Base-by-base conservation (phyloP, 2,113 vertebrate genomes). In the Corvus moneduloides region DNA sequence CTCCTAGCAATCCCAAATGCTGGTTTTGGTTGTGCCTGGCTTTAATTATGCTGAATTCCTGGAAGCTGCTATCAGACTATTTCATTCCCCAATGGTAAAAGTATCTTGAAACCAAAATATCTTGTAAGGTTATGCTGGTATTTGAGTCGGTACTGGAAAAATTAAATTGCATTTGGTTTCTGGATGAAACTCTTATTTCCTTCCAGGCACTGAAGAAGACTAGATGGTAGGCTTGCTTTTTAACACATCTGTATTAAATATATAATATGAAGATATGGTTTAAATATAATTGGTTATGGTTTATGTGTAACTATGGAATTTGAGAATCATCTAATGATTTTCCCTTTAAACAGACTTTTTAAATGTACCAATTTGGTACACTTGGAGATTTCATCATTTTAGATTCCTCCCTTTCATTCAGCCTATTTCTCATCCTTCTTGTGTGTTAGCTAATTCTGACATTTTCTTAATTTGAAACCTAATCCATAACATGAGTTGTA, bases 241-340 rank as follows among this genome's bases (percentile, higher is more conserved):
- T 90, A 83, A 74, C 27, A 51, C 68, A 55, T 90, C 68, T 92
- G 76, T 77, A 41, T 94, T 92, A 92, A 90, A 96, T 95, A 93
- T 62, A 33, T 55, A 55, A 86, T 81, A 73, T 33, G 68, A 55
- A 90, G 55, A 72, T 89, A 84, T 9, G 32, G 41, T 66, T 91
- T 93, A 62, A 83, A 64, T 94, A 46, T 90, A 76, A 69, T 68
- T 91, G 44, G 51, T 74, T 84, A 77, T 67, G 75, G 48, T 90
- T 88, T 88, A 76, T 94, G n/a, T 77, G 18, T 68, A 67, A 56
- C 39, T 94, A 20, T 74, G 83, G 43, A 92, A 97, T 74, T 77
- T 63, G 64, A 71, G 52, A 90, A 52, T 92, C 26, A 48, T 89
- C 39, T 81, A 76, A 69, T 85, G 63, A 46, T 90, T 84, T 94